Percentiles rank a stretch among this genome's conserved stretches.
phyloP scores from a whole-genome alignment of 1,140 invertebrate genomes.

The Elymnias hypermnestra region DNA sequence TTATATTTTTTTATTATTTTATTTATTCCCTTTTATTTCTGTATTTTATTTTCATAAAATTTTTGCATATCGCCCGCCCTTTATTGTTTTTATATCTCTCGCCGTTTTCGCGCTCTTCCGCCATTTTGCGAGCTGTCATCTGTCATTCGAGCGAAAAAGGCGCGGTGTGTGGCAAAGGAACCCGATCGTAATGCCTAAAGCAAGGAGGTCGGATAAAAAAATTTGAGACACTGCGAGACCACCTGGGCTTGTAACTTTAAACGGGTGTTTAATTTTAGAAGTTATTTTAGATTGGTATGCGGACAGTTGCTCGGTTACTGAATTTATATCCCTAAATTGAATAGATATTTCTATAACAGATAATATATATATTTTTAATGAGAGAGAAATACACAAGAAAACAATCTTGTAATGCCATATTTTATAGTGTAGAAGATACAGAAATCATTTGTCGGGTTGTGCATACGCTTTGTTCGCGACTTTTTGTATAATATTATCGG shows the following conservation, averaged over 20 bases:
- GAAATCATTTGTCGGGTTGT: too few species aligned
- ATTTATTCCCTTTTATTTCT: constrained; percentile 66
- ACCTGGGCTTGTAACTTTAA: constrained; percentile 4
- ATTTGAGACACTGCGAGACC: constrained; percentile 1
- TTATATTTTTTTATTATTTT: constrained; percentile 76
- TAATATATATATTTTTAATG: too few species aligned
- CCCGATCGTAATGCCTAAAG: not conserved
- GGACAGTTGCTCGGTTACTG: too few species aligned
- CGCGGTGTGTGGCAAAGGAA: constrained; percentile 3
- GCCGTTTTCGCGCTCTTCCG: constrained; percentile 39
- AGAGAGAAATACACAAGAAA: too few species aligned
- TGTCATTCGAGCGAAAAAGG: constrained; percentile 31
- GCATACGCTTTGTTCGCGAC: too few species aligned
- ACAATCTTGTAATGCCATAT: too few species aligned
- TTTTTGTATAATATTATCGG: too few species aligned
- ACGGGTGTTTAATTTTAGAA: not conserved
- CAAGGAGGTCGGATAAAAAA: constrained; percentile 4
- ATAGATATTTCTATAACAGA: too few species aligned
- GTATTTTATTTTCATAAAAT: constrained; percentile 70
- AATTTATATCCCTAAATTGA: too few species aligned
- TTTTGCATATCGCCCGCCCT: constrained; percentile 53
- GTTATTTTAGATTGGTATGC: not conserved
- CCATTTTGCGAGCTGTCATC: constrained; percentile 43
- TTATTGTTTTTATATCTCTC: constrained; percentile 48
- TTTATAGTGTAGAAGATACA: too few species aligned